Evolutionary conservation across 1,140 invertebrate genomes (phyloP).

Genomic region (Calosoma granatense): DNA sequence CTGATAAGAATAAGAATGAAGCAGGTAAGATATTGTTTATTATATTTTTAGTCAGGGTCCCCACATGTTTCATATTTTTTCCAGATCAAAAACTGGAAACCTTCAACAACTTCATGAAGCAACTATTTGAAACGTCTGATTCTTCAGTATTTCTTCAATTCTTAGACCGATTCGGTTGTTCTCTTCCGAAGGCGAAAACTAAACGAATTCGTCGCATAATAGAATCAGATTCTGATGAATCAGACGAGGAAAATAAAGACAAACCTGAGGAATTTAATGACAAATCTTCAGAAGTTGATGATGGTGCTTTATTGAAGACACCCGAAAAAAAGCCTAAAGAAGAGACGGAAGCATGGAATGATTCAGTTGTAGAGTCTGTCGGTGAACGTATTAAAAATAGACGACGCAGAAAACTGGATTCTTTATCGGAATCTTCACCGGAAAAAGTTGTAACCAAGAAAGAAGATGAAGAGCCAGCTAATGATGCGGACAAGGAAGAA

Average conservation of each 20-base stretch:
- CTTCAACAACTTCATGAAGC: neutral
- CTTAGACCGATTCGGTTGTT: neutral
- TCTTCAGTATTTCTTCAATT: neutral
- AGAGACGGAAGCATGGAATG: neutral
- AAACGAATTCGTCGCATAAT: constrained; percentile 11
- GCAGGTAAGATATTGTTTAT: neutral
- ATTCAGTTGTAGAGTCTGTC: constrained; percentile 18
- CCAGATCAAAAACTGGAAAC: neutral
- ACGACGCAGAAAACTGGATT: constrained; percentile 12
- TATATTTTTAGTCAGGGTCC: neutral
- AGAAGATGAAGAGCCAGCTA: neutral
- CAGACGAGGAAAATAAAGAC: constrained; percentile 11
- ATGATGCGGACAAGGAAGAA: neutral
- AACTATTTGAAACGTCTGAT: neutral
- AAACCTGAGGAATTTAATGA: constrained; percentile 19
- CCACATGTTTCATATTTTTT: no score
- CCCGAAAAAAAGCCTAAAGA: neutral
- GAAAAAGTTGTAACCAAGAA: neutral
- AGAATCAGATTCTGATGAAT: neutral
- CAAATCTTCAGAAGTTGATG: neutral
- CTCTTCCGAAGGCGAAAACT: constrained; percentile 3
- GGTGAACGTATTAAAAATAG: constrained; percentile 26
- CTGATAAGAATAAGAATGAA: neutral
- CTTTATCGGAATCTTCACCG: neutral
- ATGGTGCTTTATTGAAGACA: neutral